Evolutionary conservation across 2,113 vertebrate species (phyloP), one percentile per base, ranked within the genome.

Genomic region (Neopipo cinnamomea): DNA sequence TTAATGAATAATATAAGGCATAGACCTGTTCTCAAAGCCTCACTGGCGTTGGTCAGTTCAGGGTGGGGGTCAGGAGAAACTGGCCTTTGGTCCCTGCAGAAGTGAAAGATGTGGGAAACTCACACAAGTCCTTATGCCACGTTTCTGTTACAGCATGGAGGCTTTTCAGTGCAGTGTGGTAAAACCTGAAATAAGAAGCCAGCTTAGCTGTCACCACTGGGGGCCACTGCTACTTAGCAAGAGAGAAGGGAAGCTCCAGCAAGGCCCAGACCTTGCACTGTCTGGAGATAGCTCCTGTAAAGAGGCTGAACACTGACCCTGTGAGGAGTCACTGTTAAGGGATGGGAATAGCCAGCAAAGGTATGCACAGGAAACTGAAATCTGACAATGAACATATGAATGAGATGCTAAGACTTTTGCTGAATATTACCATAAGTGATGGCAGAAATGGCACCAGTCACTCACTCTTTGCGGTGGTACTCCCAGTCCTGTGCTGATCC

Each of bases 201-300:
- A 72, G 53, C 11, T 76, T 50, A 88, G 85, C 55, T 93, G 75
- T 86, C 85, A 78, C 96, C 93, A 92, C 96, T 96, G 95, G 96
- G 91, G 93, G 95, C 93, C 95, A 96, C 93, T 96, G 93, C 95
- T 94, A 95, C 95, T 93, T 89, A 93, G 92, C 47, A 86, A 94
- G 88, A 95, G 47, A 95, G 52, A 67, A 79, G 74, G 9, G n/a
- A 90, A 52, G 42, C 8, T 44, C 24, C 33, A 67, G 19, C 21
- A 31, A 18, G 37, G 30, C 33, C 17, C 22, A 44, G 19, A 73
- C 30, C 6, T 30, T 22, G 61, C 46, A 8, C 25, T 35, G 44
- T 2, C 50, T 33, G 46, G 31, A 76, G 37, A 39, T 0, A 30
- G 23, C 18, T 87, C 28, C 47, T 25, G 14, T 11, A 62, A 19